Conservation (phyloP, 2,113 vertebrate genomes). For the Serilophus lunatus region DNA sequence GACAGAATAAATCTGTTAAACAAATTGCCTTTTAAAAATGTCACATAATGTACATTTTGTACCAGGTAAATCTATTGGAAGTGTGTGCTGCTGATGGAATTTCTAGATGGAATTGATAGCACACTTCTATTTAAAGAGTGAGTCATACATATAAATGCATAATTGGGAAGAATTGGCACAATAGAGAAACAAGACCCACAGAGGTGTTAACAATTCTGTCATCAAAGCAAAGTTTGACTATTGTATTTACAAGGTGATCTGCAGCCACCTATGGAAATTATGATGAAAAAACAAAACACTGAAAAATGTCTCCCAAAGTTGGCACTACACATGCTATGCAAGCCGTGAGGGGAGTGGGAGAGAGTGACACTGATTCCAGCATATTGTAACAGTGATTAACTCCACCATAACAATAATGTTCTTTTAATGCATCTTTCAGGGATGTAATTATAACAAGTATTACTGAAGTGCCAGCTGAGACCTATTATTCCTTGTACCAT, state of each 20-base stretch:
- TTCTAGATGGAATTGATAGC: background rate
- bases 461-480: conserved; percentile 40
- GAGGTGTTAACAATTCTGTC: background rate
- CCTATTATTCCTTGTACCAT: background rate
- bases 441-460: conserved; percentile 32
- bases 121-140: background rate
- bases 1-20: background rate
- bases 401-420: conserved; percentile 18
- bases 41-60: background rate
- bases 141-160: background rate
- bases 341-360: background rate
- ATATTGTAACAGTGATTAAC: conserved; percentile 14
- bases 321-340: background rate
- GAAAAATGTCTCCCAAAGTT: background rate
- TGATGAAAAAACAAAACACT: background rate
- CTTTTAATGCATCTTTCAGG: conserved; percentile 12
- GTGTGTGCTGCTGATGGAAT: background rate
- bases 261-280: background rate
- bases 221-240: background rate
- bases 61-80: background rate
- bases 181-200: background rate
- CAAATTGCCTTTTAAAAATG: background rate
- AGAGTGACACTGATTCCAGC: background rate
- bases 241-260: background rate
- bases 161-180: background rate